Evolutionary conservation across 2,888 invertebrate genomes (phyloP).

Genomic region (Heteropelma amictum): DNA sequence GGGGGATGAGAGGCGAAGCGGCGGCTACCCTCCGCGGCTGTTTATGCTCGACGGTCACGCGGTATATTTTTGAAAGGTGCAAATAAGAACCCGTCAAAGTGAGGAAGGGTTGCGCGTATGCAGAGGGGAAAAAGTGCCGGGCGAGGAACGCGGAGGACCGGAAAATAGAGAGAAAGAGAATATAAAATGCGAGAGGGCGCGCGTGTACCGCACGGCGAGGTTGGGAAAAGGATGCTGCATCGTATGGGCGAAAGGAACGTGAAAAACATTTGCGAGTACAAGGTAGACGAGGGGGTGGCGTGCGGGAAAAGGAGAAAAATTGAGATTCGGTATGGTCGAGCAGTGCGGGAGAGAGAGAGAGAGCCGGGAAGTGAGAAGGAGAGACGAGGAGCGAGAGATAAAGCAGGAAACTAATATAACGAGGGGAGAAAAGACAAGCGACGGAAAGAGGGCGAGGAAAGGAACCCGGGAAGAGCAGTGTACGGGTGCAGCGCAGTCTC

Average conservation of each 20-base stretch:
- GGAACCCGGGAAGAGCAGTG: slow-evolving; percentile 18
- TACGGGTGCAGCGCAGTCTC: slow-evolving; percentile 39
- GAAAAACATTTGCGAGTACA: slow-evolving; percentile 4
- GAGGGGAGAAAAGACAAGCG: slow-evolving; percentile 16
- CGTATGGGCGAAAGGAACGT: slow-evolving; percentile 14
- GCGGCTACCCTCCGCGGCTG: background rate
- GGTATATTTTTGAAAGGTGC: slow-evolving; percentile 65
- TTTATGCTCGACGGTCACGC: slow-evolving; percentile 12
- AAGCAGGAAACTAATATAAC: slow-evolving; percentile 42
- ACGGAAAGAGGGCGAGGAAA: slow-evolving; percentile 16
- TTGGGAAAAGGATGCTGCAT: slow-evolving; percentile 15
- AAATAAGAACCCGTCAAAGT: slow-evolving; percentile 56
- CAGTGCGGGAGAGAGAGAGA: background rate
- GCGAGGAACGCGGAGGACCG: slow-evolving; percentile 25
- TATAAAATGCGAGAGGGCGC: slow-evolving; percentile 36
- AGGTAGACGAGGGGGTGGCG: background rate
- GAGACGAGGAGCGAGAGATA: background rate
- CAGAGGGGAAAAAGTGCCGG: slow-evolving; percentile 55
- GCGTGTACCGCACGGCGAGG: slow-evolving; percentile 1
- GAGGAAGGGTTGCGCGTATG: slow-evolving; percentile 34
- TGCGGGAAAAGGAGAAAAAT: slow-evolving; percentile 14
- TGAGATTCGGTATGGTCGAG: slow-evolving; percentile 9
- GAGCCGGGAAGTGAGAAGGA: background rate
- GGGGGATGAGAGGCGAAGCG: too few relatives aligned
- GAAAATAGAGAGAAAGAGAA: slow-evolving; percentile 14